Evolutionary conservation across 2,888 invertebrate genomes (phyloP).

Genomic region (Netelia inedita): DNA sequence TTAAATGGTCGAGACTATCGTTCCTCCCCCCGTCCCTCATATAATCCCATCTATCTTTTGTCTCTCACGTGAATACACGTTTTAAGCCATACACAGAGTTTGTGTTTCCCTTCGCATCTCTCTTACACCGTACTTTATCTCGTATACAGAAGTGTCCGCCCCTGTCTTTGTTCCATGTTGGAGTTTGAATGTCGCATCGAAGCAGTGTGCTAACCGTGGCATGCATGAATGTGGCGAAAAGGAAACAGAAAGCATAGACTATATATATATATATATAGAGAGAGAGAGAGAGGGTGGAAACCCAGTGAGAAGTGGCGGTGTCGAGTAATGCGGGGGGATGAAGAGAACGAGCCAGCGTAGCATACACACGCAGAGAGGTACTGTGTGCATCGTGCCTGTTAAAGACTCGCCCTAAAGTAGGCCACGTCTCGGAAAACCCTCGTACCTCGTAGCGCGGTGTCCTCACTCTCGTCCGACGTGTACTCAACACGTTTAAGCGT

Average conservation of each 20-base stretch:
- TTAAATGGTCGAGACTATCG: constrained; percentile 34
- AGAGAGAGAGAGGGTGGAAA: no score
- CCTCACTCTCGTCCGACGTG: constrained; percentile 28
- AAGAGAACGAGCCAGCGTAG: constrained; percentile 27
- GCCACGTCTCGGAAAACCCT: constrained; percentile 58
- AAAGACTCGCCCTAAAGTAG: constrained; percentile 62
- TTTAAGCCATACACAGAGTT: constrained; percentile 29
- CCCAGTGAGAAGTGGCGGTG: constrained; percentile 11
- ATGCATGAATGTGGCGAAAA: constrained; percentile 49
- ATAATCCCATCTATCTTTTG: constrained; percentile 25
- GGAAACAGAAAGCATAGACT: constrained; percentile 13
- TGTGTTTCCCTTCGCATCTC: constrained; percentile 32
- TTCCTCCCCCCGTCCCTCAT: constrained; percentile 35
- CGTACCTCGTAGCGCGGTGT: constrained; percentile 28
- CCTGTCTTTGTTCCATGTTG: constrained; percentile 59
- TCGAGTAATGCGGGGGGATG: constrained; percentile 21
- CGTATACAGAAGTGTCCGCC: constrained; percentile 23
- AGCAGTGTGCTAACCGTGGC: constrained; percentile 59
- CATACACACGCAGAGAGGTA: background rate
- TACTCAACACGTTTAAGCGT: constrained; percentile 7
- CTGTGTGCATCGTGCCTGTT: background rate
- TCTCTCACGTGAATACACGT: background rate
- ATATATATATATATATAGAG: constrained; percentile 9
- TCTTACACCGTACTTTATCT: constrained; percentile 45
- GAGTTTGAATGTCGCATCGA: constrained; percentile 62